phyloP scores from a whole-genome alignment of 2,113 vertebrate species.

The Australoheros scitulus region DNA sequence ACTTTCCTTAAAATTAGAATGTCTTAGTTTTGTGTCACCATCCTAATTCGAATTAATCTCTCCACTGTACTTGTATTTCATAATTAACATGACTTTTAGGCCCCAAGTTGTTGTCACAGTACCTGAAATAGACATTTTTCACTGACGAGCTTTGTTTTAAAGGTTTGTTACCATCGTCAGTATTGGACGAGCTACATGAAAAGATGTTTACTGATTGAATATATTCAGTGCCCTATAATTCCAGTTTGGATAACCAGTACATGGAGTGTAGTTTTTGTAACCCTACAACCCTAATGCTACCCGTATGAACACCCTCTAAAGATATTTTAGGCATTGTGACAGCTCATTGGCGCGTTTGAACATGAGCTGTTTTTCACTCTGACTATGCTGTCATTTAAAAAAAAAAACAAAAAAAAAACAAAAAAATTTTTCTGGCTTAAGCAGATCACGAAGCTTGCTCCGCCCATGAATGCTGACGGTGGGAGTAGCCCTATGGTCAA shows the following conservation, averaged over 20 bases:
- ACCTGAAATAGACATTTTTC: conserved; percentile 3
- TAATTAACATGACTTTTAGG: conserved; percentile 45
- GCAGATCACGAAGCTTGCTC: conserved; percentile 78
- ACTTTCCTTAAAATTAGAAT: conserved; percentile 15
- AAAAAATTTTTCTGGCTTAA: conserved; percentile 8
- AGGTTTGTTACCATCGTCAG: neutral
- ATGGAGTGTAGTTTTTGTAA: neutral
- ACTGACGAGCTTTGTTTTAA: neutral
- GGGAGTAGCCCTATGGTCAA: conserved; percentile 93
- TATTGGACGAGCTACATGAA: neutral
- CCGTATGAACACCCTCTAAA: neutral
- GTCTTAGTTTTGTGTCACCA: conserved; percentile 48
- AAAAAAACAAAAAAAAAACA: too few species aligned
- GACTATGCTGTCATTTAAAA: neutral
- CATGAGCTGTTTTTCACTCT: conserved; percentile 9
- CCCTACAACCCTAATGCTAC: neutral
- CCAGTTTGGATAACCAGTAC: neutral
- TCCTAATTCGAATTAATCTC: conserved; percentile 65
- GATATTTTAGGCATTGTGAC: conserved; percentile 51
- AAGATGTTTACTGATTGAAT: neutral
- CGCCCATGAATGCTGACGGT: conserved; percentile 85
- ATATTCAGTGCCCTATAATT: neutral
- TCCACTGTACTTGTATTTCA: conserved; percentile 52
- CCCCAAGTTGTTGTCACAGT: conserved; percentile 58
- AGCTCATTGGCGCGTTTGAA: conserved; percentile 12